These are phyloP conservation scores for Caenorhabditis japonica DNA, from an alignment of 2,888 invertebrate genomes.

Conservation along the genomic window DNA sequence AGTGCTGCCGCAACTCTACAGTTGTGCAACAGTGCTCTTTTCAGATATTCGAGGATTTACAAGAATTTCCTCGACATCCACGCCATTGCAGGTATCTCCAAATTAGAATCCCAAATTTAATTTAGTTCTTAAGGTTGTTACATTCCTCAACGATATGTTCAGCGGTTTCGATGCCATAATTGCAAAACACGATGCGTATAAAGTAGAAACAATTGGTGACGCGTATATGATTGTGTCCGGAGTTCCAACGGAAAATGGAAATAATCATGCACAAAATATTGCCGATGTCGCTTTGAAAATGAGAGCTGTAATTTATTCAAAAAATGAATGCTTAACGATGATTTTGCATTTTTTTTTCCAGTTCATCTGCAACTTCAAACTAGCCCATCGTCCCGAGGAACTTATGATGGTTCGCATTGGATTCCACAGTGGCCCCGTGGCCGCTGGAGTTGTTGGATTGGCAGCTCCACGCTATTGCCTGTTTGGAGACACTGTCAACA, in stretches of 20 bases:
- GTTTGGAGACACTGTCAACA: slow-evolving; percentile 75
- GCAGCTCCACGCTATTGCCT: slow-evolving; percentile 74
- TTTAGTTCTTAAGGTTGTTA: slow-evolving; percentile 65
- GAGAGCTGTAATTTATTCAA: slow-evolving; percentile 62
- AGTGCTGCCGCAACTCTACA: slow-evolving; percentile 74
- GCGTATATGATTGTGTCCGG: slow-evolving; percentile 77
- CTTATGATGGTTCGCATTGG: slow-evolving; percentile 76
- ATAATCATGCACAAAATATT: slow-evolving; percentile 74
- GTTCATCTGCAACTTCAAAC: slow-evolving; percentile 72
- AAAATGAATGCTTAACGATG: not conserved
- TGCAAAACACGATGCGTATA: slow-evolving; percentile 76
- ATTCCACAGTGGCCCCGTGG: slow-evolving; percentile 75
- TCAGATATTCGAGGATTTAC: slow-evolving; percentile 76
- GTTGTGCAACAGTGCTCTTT: slow-evolving; percentile 74
- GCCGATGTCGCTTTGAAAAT: slow-evolving; percentile 76
- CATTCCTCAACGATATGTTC: slow-evolving; percentile 76
- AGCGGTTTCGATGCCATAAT: slow-evolving; percentile 76
- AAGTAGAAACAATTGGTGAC: slow-evolving; percentile 75
- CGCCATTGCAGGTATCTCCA: slow-evolving; percentile 69
- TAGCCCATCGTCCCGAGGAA: slow-evolving; percentile 75
- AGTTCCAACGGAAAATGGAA: slow-evolving; percentile 76
- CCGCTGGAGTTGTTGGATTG: slow-evolving; percentile 76
- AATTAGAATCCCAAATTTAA: not conserved
- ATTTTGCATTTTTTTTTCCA: slow-evolving; percentile 30
- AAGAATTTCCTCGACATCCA: slow-evolving; percentile 75